Conservation (phyloP, 2,888 invertebrate species). For the Abrostola tripartita region DNA sequence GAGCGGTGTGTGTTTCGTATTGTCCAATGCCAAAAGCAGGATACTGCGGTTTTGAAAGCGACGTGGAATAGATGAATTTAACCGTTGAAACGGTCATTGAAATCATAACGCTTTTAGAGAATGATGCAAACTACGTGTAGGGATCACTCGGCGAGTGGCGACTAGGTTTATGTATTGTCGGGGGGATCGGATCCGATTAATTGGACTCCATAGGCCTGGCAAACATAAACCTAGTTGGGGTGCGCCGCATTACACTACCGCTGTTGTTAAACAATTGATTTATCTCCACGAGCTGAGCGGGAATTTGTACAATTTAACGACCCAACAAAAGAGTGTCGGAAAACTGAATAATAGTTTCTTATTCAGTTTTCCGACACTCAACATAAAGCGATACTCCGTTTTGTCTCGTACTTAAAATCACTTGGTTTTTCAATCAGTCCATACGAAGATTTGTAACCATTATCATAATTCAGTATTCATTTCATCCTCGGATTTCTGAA, state of each 20-base stretch:
- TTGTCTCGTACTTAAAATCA: neutral
- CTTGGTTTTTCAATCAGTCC: too few species aligned
- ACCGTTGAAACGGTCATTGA: slow-evolving; percentile 67
- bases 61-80: slow-evolving; percentile 69
- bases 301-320: slow-evolving; percentile 40
- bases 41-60: slow-evolving; percentile 72
- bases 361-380: slow-evolving; percentile 27
- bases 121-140: slow-evolving; percentile 41
- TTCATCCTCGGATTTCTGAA: too few species aligned
- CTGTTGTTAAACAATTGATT: slow-evolving; percentile 62
- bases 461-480: too few species aligned
- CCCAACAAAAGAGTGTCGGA: slow-evolving; percentile 47
- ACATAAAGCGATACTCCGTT: slow-evolving; percentile 8
- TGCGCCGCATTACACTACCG: slow-evolving; percentile 62
- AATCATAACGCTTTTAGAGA: slow-evolving; percentile 69
- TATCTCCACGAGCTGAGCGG: slow-evolving; percentile 47
- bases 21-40: slow-evolving; percentile 81
- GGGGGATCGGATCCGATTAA: slow-evolving; percentile 71
- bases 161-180: slow-evolving; percentile 66
- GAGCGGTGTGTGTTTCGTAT: slow-evolving; percentile 70
- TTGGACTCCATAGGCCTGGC: slow-evolving; percentile 70
- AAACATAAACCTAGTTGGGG: slow-evolving; percentile 69
- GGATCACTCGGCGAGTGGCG: slow-evolving; percentile 61
- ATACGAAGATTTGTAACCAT: too few species aligned
- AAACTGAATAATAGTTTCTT: too few species aligned